A percentile compares a stretch with the other conserved stretches of the same genome.
Evolutionary conservation across 2,888 invertebrate genomes (phyloP).

Genomic region (Mycalesis mineus): DNA sequence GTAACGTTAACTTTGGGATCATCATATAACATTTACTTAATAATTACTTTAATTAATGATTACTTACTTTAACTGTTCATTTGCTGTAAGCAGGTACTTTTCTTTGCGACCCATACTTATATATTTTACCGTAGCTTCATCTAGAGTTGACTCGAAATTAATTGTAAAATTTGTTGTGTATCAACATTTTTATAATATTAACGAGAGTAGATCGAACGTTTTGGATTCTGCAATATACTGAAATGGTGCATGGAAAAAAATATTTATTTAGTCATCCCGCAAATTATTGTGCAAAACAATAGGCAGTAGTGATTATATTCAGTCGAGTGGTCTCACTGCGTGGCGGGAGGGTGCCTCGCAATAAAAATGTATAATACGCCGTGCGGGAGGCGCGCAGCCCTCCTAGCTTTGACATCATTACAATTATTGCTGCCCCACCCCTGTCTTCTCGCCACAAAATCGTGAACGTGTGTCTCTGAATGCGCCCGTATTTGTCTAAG

Average conservation of each 20-base stretch:
- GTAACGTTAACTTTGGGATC: no score
- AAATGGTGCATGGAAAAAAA: conserved; percentile 23
- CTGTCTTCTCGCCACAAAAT: conserved; percentile 42
- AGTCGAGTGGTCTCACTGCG: conserved; percentile 58
- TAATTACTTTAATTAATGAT: no score
- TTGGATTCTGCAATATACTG: not conserved
- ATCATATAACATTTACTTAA: no score
- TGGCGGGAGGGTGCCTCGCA: conserved; percentile 51
- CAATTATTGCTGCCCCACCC: conserved; percentile 58
- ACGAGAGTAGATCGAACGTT: no score
- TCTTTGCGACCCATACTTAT: no score
- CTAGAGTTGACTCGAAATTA: no score
- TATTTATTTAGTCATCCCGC: conserved; percentile 34
- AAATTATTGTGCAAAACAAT: conserved; percentile 57
- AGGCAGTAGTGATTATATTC: conserved; percentile 64
- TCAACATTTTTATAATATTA: no score
- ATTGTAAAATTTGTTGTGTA: no score
- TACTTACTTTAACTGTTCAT: no score
- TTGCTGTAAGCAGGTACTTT: no score
- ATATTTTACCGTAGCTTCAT: no score
- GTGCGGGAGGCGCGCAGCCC: conserved; percentile 42
- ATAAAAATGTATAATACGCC: conserved; percentile 53
- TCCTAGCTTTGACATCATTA: conserved; percentile 63
- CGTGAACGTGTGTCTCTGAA: conserved; percentile 38
- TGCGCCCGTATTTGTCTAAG: conserved; percentile 40